Base-by-base conservation (phyloP, 2,797 vertebrate species). In the Mus minutoides region DNA sequence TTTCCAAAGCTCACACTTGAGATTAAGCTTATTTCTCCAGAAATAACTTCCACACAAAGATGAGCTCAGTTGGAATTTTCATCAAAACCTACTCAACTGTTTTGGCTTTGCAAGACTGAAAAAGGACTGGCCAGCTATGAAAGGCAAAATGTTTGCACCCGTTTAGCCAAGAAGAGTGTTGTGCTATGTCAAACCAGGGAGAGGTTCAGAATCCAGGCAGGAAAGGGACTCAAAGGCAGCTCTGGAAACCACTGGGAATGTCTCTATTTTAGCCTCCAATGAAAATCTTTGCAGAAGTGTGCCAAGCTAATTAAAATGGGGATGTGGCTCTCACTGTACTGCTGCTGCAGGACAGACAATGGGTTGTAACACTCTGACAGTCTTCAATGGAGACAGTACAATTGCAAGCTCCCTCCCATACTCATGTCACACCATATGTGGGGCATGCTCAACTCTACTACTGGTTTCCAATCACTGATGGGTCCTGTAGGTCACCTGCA, bases 71-170 rank as follows among this genome's bases (percentile, higher is more conserved):
- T 19, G 34, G 49, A 83, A 78, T 73, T 56, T 91, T 78, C 83
- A 29, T 34, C 58, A 94, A 88, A 95, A 67, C 79, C 67, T 19
- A 2, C 16, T 24, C 13, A 6, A 49, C 79, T 49, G 14, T 43
- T 40, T 52, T 37, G 21, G 21, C 67, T 21, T 43, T 49, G 79
- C 34, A 19, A n/a, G 67, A 73, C 14, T 2, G 3, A 31, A 43
- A 37, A 26, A 54, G 16, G n/a, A 40, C 16, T 3, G 6, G 11
- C 19, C 1, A 2, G 29, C 16, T 0, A 0, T 0, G 0, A 62
- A 69, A 54, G 58, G 13, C n/a, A 46, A 31, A 31, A 17, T 8
- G 1, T 37, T 17, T 58, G 22, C 31, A 4, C 3, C 1, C 0
- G 0, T 0, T 5, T 73, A 21, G 37, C 37, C 31, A 46, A 2